Base-by-base conservation (phyloP, 1,140 invertebrate genomes). In the Armadillidium nasatum region DNA sequence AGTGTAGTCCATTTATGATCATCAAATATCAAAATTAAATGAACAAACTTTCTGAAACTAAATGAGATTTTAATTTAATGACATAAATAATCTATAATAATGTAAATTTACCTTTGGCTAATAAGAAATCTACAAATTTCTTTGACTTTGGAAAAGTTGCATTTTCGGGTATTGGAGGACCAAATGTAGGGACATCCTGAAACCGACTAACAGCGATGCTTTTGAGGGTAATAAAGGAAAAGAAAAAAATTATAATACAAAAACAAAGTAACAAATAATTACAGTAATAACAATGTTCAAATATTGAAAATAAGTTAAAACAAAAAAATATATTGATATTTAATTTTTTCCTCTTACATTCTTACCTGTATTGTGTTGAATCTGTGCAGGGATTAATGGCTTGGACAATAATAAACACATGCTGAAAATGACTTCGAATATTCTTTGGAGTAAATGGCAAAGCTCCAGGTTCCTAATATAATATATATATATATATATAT, bases 381-480 rank as follows among this genome's bases (percentile, higher is more conserved):
- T 96, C 94, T 9, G 94, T 90, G 84, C 94, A 96, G 11, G 95
- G 94, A 87, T 96, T 94, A 69, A 93, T 89, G 7, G 90, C 94
- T 82, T 90, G 87, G 0, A 98, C 93, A 69, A 98, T 89, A 81
- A 98, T 94, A 84, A 98, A 99, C n/a, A 98, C 96, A 84, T 98
- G 96, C 85, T 98, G 95, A 85, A 97, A 98, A 84, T 98, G 95
- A 21, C 94, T 97, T 73, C 95, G 88, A 82, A 98, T 96, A 82
- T 93, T 92, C 79, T 93, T 91, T 44, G 94, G 95, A 78, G 93
- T 96, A 84, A 96, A 99, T 0, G 95, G 94, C 66, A 92, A 87
- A 46, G 95, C 92, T 74, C 95, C 95, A 0, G 95, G 94, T 85
- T 98, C 95, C 90, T 76, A 54, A 19, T 13, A 71, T 33, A 33